A percentile compares a stretch with the other conserved stretches of the same genome.
phyloP scores from a whole-genome alignment of 2,797 vertebrate genomes.

The Notolepis coatsorum region DNA sequence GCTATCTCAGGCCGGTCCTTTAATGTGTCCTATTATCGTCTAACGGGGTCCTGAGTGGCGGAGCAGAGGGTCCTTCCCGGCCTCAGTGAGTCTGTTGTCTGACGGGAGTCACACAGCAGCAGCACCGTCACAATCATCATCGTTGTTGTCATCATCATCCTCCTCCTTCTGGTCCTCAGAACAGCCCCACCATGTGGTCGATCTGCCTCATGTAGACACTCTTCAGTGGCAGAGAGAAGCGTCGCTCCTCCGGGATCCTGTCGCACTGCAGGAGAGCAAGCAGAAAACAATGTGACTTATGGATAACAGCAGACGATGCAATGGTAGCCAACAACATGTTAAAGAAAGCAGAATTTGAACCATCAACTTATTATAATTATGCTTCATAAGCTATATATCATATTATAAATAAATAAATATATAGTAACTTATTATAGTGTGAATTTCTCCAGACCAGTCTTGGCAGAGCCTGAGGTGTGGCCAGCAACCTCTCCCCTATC shows the following conservation, averaged over 20 bases:
- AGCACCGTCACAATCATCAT: neutral
- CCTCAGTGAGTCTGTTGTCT: conserved; percentile 15
- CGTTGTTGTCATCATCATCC: conserved; percentile 1
- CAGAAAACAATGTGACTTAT: neutral
- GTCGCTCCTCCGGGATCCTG: conserved; percentile 92
- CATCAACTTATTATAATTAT: no score
- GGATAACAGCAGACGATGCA: neutral
- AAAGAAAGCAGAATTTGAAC: no score
- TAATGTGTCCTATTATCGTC: conserved; percentile 21
- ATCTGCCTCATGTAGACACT: conserved; percentile 99
- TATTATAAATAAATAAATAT: no score
- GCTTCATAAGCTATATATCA: no score
- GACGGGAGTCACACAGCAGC: neutral
- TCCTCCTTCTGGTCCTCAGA: conserved; percentile 80
- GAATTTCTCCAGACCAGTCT: no score
- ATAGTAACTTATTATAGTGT: no score
- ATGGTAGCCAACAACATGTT: no score
- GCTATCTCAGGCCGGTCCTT: conserved; percentile 37
- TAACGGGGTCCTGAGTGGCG: conserved; percentile 36
- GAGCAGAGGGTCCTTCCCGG: conserved; percentile 16
- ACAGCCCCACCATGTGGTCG: conserved; percentile 96
- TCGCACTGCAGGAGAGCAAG: conserved; percentile 86
- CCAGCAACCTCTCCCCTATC: no score
- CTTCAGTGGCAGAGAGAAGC: conserved; percentile 92
- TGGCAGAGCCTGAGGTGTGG: no score